Evolutionary conservation across 2,797 vertebrate species (phyloP).

Genomic region (Graptemys geographica): DNA sequence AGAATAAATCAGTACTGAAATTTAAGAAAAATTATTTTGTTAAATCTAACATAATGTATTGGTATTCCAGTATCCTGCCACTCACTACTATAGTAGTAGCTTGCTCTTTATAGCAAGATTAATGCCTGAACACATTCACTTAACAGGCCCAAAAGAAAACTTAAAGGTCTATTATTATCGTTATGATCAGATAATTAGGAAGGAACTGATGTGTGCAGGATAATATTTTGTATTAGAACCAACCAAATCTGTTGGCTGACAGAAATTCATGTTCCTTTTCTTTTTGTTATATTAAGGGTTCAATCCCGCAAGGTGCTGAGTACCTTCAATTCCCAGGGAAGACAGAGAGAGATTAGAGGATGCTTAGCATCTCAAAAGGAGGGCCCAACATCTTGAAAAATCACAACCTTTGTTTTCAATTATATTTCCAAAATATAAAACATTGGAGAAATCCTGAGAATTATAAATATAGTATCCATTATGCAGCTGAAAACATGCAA

Average conservation of each 20-base stretch:
- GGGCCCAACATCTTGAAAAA: neutral
- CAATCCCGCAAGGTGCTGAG: neutral
- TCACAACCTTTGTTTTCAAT: slow-evolving; percentile 11
- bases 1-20: neutral
- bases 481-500: neutral
- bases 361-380: neutral
- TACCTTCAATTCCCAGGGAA: neutral
- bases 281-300: too few relatives aligned
- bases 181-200: neutral
- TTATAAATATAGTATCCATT: slow-evolving; percentile 32
- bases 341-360: neutral
- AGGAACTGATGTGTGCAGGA: neutral
- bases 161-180: neutral
- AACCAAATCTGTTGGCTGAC: too few relatives aligned
- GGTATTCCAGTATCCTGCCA: neutral
- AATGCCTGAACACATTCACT: neutral
- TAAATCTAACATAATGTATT: too few relatives aligned
- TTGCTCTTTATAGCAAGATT: neutral
- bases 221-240: neutral
- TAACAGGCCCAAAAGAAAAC: neutral
- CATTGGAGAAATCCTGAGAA: slow-evolving; percentile 32
- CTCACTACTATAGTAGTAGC: neutral
- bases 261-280: too few relatives aligned
- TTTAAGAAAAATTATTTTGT: neutral
- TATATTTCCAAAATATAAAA: neutral